phyloP scores from a whole-genome alignment of 2,888 invertebrate genomes.

The Himalopsyche anomala region DNA sequence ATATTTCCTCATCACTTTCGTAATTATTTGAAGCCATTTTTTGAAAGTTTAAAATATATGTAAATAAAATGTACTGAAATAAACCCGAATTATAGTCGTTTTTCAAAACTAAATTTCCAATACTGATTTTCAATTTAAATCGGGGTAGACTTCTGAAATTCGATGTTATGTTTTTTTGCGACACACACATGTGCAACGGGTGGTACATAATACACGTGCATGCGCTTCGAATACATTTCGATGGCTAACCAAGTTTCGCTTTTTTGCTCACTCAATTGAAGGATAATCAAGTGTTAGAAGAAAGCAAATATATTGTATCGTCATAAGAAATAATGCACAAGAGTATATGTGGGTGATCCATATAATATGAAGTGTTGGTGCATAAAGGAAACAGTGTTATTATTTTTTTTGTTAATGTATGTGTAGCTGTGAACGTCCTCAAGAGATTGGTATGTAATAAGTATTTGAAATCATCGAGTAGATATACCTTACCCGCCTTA shows the following conservation, averaged over 20 bases:
- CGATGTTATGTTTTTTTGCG: neutral
- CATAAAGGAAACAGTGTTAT: neutral
- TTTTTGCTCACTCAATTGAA: neutral
- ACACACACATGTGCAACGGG: neutral
- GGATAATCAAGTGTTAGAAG: neutral
- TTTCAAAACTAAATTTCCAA: neutral
- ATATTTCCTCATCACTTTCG: constrained; percentile 48
- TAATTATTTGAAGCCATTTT: constrained; percentile 50
- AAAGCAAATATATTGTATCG: neutral
- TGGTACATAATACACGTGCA: neutral
- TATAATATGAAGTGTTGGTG: too few relatives aligned
- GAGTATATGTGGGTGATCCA: neutral
- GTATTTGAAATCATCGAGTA: neutral
- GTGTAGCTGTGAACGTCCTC: neutral
- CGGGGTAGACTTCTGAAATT: neutral
- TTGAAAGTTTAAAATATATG: neutral
- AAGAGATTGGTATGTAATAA: neutral
- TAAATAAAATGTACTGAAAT: neutral
- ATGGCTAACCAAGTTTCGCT: neutral
- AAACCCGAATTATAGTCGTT: neutral
- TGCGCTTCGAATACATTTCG: neutral
- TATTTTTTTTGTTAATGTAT: neutral
- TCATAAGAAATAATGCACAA: neutral
- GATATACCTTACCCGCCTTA: neutral
- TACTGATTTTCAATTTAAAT: neutral